Percentiles rank a stretch among this genome's conserved stretches.
These are phyloP conservation scores for Metopolophium dirhodum DNA, from an alignment of 1,140 invertebrate species.

Conservation along the genomic window DNA sequence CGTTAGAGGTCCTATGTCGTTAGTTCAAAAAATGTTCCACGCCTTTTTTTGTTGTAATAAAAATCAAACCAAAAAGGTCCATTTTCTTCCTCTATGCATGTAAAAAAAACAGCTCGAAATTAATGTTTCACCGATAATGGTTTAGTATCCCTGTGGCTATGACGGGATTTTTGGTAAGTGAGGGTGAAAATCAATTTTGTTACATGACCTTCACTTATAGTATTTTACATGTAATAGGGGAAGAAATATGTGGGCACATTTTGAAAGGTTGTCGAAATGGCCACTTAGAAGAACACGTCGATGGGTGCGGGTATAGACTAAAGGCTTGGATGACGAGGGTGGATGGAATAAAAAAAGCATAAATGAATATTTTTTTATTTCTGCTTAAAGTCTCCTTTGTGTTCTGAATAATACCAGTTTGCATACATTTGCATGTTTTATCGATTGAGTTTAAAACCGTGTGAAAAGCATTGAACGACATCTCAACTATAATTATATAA, in stretches of 20 bases:
- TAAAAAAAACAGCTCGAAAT: not conserved
- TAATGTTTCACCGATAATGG: conserved; percentile 35
- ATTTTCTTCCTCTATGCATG: not conserved
- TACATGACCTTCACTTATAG: conserved; percentile 46
- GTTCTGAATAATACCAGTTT: conserved; percentile 46
- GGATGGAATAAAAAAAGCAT: not conserved
- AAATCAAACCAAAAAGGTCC: conserved; percentile 17
- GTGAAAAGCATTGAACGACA: not conserved
- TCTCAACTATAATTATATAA: not conserved
- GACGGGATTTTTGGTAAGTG: conserved; percentile 35
- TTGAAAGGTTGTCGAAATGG: conserved; percentile 55
- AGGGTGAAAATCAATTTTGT: conserved; percentile 55
- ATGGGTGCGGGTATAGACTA: conserved; percentile 20
- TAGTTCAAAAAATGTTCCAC: not conserved
- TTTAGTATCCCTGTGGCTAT: conserved; percentile 27
- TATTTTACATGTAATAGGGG: conserved; percentile 44
- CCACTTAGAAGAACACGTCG: conserved; percentile 41
- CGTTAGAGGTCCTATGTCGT: conserved; percentile 21
- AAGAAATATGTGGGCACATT: conserved; percentile 40
- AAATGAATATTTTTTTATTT: conserved; percentile 45
- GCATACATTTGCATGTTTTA: conserved; percentile 51
- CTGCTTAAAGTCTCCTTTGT: conserved; percentile 24
- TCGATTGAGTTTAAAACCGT: conserved; percentile 32
- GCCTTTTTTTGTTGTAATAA: conserved; percentile 42
- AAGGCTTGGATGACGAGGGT: not conserved